These are phyloP conservation scores for Merops nubicus DNA, from an alignment of 2,113 vertebrate species.

Conservation along the genomic window DNA sequence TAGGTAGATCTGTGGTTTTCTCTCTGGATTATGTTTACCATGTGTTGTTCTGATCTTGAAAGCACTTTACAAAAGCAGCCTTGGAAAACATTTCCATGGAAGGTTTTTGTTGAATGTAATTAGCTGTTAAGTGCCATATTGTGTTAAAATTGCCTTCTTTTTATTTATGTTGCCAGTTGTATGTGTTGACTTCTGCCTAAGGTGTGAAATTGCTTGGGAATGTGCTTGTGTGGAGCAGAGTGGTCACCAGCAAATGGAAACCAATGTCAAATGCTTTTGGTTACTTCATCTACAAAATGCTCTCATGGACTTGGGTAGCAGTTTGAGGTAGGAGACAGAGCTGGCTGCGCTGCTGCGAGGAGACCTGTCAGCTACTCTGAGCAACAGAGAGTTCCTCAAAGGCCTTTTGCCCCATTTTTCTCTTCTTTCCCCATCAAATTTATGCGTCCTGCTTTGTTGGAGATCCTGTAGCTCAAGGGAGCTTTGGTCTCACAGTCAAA, in stretches of 20 bases:
- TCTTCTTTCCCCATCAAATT: background rate
- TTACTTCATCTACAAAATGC: background rate
- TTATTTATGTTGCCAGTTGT: accelerated
- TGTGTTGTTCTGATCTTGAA: background rate
- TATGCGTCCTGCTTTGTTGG: background rate
- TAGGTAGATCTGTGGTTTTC: background rate
- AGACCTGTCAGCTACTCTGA: background rate
- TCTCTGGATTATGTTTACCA: background rate
- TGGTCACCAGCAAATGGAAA: background rate
- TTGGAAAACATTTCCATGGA: background rate
- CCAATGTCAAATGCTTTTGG: background rate
- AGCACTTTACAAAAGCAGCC: background rate
- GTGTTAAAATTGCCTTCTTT: background rate
- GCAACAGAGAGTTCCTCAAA: background rate
- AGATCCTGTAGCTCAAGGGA: background rate
- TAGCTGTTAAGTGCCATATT: background rate
- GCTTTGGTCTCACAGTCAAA: background rate
- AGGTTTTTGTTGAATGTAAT: background rate
- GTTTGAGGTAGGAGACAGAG: background rate
- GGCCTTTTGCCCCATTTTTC: background rate
- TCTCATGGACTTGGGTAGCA: background rate
- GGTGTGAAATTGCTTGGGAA: background rate
- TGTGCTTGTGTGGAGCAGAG: background rate
- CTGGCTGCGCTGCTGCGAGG: background rate
- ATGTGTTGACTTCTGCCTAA: background rate